A percentile compares a stretch with the other conserved stretches of the same genome.
Evolutionary conservation across 2,888 invertebrate genomes (phyloP).

Genomic region (Chrysolina oricalcia): DNA sequence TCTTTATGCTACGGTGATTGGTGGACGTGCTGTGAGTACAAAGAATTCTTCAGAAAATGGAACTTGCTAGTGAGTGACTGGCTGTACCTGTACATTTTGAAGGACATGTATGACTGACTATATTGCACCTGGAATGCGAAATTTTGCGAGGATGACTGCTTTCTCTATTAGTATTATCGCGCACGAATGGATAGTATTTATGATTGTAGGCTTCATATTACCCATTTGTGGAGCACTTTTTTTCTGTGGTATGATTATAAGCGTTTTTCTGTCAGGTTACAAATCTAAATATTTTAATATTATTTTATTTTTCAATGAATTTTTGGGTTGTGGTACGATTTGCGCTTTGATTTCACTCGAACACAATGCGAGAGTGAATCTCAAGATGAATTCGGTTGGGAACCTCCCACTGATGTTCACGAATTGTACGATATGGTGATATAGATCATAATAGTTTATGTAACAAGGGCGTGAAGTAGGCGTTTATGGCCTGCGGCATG

Average conservation of each 20-base stretch:
- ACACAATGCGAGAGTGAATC: slow-evolving; percentile 64
- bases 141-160: not conserved
- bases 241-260: not conserved
- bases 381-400: not conserved
- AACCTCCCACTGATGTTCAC: not conserved
- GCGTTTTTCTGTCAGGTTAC: not conserved
- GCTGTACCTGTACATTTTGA: slow-evolving; percentile 92
- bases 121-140: not conserved
- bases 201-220: not conserved
- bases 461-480: too few relatives aligned
- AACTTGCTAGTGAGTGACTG: slow-evolving; percentile 95
- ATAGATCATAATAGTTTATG: too few relatives aligned
- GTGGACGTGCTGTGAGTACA: slow-evolving; percentile 92
- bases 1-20: slow-evolving; percentile 88
- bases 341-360: not conserved
- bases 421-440: slow-evolving; percentile 10
- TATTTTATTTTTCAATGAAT: not conserved
- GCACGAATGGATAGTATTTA: not conserved
- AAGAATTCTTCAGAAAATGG: slow-evolving; percentile 91
- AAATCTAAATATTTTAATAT: not conserved
- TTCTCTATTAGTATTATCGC: not conserved
- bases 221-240: not conserved
- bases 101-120: slow-evolving; percentile 71
- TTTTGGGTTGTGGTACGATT: not conserved
- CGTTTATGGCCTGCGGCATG: too few relatives aligned